Base-by-base conservation (phyloP, 2,113 vertebrate species). In the Raja brachyura region DNA sequence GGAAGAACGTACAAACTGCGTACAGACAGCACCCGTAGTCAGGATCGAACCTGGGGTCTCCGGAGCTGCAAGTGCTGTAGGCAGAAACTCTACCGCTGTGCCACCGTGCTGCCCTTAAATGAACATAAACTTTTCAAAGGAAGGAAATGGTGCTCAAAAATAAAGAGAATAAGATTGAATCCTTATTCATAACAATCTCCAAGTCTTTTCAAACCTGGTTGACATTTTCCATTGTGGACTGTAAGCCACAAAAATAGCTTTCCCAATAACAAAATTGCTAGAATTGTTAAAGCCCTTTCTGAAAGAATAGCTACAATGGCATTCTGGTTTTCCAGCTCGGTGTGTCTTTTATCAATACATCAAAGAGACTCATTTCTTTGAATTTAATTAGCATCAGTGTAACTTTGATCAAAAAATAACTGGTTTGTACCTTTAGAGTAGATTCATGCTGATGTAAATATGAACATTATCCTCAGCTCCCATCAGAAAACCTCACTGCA, bases 351-450 rank as follows among this genome's bases (percentile, higher is more conserved):
- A 63, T 88, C 59, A 63, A 63, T 63, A 14, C 56, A 88, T 88
- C 59, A 88, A 88, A 88, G 59, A 11, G 6, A n/a, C 33, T 88
- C 28, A 5, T 63, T 61, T 61, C 33, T 5, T 86, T 86, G 13
- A 61, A 31, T 63, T 63, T 88, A 63, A 88, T 88, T 88, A 88
- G 83, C 83, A 63, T 88, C 83, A 31, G 31, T 63, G 59, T 31
- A 88, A 63, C 59, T 88, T 88, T 88, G 83, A 88, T 88, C 83
- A 63, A 88, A 88, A 48, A 63, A 63, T 56, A 63, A 16, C 5
- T n/a, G 59, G 59, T 63, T 88, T 63, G 28, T 59, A 2, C 28
- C 25, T 61, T 63, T 31, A 63, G 83, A 31, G 13, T 61, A 31
- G 83, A n/a, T 31, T 66, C 61, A 61, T 88, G 28, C 31, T 88